Evolutionary conservation across 1,140 invertebrate species (phyloP), one percentile per base, ranked within the genome.

Genomic region (Pachypsylla venusta): DNA sequence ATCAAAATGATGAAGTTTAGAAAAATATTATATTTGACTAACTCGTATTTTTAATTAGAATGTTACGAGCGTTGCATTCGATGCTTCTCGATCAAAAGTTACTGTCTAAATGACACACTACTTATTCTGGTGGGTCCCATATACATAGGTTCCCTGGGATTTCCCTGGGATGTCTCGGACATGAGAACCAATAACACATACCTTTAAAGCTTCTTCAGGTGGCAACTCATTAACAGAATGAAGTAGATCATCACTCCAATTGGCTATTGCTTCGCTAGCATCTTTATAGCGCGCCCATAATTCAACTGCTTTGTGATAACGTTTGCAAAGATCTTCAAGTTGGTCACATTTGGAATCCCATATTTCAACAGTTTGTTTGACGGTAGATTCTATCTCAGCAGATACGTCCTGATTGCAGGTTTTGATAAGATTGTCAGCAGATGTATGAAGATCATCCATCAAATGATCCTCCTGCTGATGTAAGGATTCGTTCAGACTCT

Each of bases 211-310:
- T 48, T 48, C 42, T 22, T 48, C 7, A 3, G 42, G 42, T 3
- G 42, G 42, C n/a, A 48, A 19, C 7, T 48, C 42, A 19, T 5
- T 19, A 4, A 48, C 42, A 5, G 42, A 48, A n/a, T 48, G 42
- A n/a, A 48, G 42, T 22, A 48, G 7, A 3, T 48, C 42, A 22
- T 87, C 83, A 28, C 81, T 79, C 75, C 81, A 86, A 57, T 74
- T 76, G 54, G 82, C 78, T 40, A 88, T 79, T 2, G 79, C 77
- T n/a, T 83, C 82, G 27, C 81, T 83, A 1, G 83, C 81, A 64
- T 85, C 83, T 24, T 81, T 75, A 71, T 87, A 88, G 53, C 81
- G 77, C 64, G 81, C 74, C 86, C 86, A 89, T 25, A 88, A 75
- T 25, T 80, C 78, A 42, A 85, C 83, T 2, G 85, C 85, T 68